Conservation (phyloP, 2,888 invertebrate genomes). For the Luffia ferchaultella region DNA sequence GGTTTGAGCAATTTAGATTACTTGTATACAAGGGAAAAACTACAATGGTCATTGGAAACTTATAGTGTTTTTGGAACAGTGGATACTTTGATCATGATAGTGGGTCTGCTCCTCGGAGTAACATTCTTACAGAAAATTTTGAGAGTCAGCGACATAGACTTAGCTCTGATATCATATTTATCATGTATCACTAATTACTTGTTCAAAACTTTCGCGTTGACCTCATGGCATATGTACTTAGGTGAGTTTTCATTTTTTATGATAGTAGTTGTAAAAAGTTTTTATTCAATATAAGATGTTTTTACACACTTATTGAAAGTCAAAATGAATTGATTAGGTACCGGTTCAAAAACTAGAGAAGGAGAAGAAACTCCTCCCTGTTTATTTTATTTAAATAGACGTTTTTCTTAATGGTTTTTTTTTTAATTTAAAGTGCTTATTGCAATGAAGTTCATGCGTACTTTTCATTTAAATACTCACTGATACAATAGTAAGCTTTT, state of each 20-base stretch:
- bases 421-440: no score
- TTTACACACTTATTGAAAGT: no score
- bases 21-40: slow-evolving; percentile 68
- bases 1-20: slow-evolving; percentile 66
- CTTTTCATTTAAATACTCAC: no score
- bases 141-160: slow-evolving; percentile 40
- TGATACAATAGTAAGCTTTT: no score
- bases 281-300: no score
- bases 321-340: no score
- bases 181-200: slow-evolving; percentile 34
- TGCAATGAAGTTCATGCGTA: no score
- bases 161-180: slow-evolving; percentile 38
- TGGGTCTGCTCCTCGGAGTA: slow-evolving; percentile 67
- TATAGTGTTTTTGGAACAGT: slow-evolving; percentile 67
- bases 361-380: no score
- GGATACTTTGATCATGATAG: slow-evolving; percentile 52
- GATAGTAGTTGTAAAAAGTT: no score
- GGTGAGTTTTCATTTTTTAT: slow-evolving; percentile 42
- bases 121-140: slow-evolving; percentile 58
- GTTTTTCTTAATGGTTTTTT: no score
- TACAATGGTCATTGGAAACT: slow-evolving; percentile 71
- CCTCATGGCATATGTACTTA: slow-evolving; percentile 56
- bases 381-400: no score
- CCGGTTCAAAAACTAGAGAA: no score
- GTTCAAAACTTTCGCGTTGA: slow-evolving; percentile 37